Conservation (phyloP, 2,888 invertebrate genomes). For the Spodoptera exigua region DNA sequence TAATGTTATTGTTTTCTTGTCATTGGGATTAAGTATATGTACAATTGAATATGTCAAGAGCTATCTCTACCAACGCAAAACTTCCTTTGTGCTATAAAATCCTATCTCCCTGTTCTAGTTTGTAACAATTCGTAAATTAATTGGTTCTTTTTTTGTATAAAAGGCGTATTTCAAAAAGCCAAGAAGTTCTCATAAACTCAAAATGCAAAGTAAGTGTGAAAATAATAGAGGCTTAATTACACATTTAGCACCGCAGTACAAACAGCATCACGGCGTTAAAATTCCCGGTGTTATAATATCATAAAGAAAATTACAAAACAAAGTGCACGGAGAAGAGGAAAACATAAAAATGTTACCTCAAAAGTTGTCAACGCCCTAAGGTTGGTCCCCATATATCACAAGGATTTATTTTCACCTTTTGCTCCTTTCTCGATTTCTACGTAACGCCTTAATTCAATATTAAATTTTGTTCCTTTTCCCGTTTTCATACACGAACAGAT, state of each 20-base stretch:
- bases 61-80: too few species aligned
- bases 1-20: too few species aligned
- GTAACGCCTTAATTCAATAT: conserved; percentile 89
- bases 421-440: conserved; percentile 85
- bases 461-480: conserved; percentile 83
- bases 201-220: not conserved
- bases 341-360: conserved; percentile 81
- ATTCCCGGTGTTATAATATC: conserved; percentile 24
- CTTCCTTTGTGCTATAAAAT: too few species aligned
- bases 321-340: conserved; percentile 57
- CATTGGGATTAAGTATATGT: too few species aligned
- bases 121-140: too few species aligned
- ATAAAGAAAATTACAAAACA: conserved; percentile 52
- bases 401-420: conserved; percentile 86
- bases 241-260: conserved; percentile 6
- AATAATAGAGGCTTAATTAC: conserved; percentile 1
- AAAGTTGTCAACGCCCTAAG: conserved; percentile 83
- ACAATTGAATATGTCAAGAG: too few species aligned
- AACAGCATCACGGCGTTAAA: conserved; percentile 15
- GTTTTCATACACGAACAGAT: conserved; percentile 78
- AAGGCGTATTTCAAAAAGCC: not conserved
- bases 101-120: too few species aligned
- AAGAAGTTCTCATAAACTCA: not conserved
- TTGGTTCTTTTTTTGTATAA: too few species aligned
- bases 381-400: conserved; percentile 82